A percentile compares a stretch with the other conserved stretches of the same genome.
Evolutionary conservation across 2,113 vertebrate species (phyloP).

Genomic region (Labeo catla): DNA sequence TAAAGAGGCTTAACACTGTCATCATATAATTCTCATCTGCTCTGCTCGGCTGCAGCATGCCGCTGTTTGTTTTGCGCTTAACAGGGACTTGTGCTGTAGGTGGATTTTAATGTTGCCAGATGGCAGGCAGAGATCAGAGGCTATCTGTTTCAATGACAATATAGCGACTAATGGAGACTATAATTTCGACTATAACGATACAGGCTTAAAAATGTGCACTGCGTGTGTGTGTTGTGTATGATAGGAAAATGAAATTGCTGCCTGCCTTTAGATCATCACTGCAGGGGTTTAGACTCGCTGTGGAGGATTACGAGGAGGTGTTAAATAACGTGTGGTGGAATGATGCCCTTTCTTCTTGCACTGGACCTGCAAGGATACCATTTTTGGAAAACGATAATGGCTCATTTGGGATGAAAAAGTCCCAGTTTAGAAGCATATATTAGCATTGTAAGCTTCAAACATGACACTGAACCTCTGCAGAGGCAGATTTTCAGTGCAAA

Average conservation of each 20-base stretch:
- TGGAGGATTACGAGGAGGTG: slow-evolving; percentile 3
- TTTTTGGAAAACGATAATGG: background rate
- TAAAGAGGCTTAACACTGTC: slow-evolving; percentile 38
- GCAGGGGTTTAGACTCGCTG: slow-evolving; percentile 4
- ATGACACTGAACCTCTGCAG: background rate
- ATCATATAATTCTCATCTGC: background rate
- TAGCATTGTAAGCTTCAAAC: background rate
- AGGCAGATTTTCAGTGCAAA: background rate
- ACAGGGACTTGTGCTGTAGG: slow-evolving; percentile 21
- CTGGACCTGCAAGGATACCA: background rate
- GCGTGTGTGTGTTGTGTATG: background rate
- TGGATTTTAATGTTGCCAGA: slow-evolving; percentile 60
- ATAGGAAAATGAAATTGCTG: slow-evolving; percentile 17
- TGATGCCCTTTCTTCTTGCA: background rate
- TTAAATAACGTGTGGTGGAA: background rate
- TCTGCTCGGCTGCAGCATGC: slow-evolving; percentile 29
- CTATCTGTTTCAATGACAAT: slow-evolving; percentile 22
- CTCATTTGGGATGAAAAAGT: background rate
- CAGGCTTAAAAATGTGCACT: background rate
- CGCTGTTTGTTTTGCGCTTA: slow-evolving; percentile 42
- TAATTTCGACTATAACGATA: background rate
- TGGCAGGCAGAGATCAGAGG: slow-evolving; percentile 59
- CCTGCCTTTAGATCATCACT: background rate
- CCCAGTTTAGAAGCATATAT: background rate
- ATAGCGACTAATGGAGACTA: background rate